These are phyloP conservation scores for Eudasyphora cyanicolor DNA, from an alignment of 2,888 invertebrate species.

Conservation along the genomic window DNA sequence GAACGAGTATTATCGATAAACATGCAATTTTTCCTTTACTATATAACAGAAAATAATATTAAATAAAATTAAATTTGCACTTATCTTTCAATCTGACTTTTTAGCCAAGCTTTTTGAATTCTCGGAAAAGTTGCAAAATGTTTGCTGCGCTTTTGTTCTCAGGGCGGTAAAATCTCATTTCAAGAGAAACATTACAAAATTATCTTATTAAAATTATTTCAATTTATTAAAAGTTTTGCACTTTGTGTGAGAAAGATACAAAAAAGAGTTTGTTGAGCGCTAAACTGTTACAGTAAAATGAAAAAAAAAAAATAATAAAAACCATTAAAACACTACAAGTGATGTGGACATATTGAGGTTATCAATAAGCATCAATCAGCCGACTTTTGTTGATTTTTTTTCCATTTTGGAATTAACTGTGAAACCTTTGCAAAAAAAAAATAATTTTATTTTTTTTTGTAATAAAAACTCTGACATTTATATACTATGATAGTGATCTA, in stretches of 20 bases:
- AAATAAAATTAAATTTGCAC: neutral
- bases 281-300: neutral
- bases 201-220: slow-evolving; percentile 4
- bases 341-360: slow-evolving; percentile 61
- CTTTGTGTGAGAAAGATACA: neutral
- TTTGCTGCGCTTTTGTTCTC: neutral
- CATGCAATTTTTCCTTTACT: slow-evolving; percentile 59
- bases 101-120: neutral
- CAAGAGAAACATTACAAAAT: neutral
- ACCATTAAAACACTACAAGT: neutral
- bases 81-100: neutral
- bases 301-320: too few relatives aligned
- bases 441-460: neutral
- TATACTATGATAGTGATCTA: neutral
- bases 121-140: neutral
- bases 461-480: neutral
- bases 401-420: slow-evolving; percentile 7
- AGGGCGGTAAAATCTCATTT: neutral
- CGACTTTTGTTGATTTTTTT: slow-evolving; percentile 52
- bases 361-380: slow-evolving; percentile 59
- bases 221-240: neutral
- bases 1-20: neutral
- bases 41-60: too few relatives aligned
- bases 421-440: neutral
- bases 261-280: neutral